Evolutionary conservation across 2,797 vertebrate genomes (phyloP).

Genomic region (Lepus oiostolus): DNA sequence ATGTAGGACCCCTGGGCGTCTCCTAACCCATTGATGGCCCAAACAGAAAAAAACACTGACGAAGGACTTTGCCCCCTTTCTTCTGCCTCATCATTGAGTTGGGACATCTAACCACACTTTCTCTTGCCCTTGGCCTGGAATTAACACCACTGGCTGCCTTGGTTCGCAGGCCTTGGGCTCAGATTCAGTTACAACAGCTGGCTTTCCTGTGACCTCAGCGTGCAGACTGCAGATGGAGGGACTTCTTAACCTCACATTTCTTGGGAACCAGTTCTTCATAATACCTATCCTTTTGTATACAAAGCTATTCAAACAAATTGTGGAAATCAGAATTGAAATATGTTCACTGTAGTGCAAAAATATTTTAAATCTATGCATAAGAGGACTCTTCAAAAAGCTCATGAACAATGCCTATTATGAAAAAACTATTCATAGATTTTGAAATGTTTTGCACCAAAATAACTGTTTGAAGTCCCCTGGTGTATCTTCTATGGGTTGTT

Average conservation of each 20-base stretch:
- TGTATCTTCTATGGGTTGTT: too few relatives aligned
- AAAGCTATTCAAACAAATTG: too few relatives aligned
- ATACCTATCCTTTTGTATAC: not conserved
- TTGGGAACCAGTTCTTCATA: not conserved
- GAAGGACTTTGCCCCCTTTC: not conserved
- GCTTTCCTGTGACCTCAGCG: not conserved
- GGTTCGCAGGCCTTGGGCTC: not conserved
- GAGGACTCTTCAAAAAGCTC: too few relatives aligned
- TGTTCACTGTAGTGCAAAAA: too few relatives aligned
- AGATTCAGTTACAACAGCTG: not conserved
- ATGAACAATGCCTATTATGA: too few relatives aligned
- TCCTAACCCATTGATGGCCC: not conserved
- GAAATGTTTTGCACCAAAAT: too few relatives aligned
- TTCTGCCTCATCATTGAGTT: not conserved
- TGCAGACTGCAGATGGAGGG: not conserved
- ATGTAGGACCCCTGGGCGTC: not conserved
- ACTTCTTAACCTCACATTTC: not conserved
- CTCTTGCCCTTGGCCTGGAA: not conserved
- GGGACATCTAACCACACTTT: not conserved
- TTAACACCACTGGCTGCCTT: not conserved
- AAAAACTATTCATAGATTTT: too few relatives aligned
- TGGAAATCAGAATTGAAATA: too few relatives aligned
- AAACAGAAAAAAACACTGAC: not conserved
- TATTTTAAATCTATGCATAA: too few relatives aligned
- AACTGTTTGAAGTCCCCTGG: too few relatives aligned